A percentile compares a stretch with the other conserved stretches of the same genome.
Evolutionary conservation across 2,888 invertebrate genomes (phyloP).

Genomic region (Phaedon cochleariae): DNA sequence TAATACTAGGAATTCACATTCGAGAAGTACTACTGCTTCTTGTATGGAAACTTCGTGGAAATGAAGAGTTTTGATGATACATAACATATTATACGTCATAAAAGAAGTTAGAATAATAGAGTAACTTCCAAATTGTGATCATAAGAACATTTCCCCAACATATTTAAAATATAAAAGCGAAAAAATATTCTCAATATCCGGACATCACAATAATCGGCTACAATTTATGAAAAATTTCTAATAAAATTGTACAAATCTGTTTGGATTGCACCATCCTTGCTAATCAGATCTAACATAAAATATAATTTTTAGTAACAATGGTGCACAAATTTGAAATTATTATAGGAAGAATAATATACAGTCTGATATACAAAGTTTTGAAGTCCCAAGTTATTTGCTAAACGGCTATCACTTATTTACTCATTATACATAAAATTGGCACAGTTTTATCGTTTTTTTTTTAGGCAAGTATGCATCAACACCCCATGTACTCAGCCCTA

Average conservation of each 20-base stretch:
- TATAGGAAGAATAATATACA: conserved; percentile 13
- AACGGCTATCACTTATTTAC: conserved; percentile 25
- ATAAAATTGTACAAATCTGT: neutral
- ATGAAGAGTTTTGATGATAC: conserved; percentile 34
- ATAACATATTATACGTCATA: conserved; percentile 36
- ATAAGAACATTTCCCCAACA: too few species aligned
- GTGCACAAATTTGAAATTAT: neutral
- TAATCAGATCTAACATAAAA: neutral
- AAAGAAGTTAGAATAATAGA: neutral
- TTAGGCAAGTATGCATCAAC: conserved; percentile 2
- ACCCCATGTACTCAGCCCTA: neutral
- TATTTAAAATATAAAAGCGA: neutral
- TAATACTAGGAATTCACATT: conserved; percentile 16
- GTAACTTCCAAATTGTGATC: too few species aligned
- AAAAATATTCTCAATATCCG: conserved; percentile 2
- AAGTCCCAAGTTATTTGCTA: conserved; percentile 14
- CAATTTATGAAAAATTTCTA: too few species aligned
- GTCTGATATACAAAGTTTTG: conserved; percentile 15
- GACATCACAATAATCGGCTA: neutral
- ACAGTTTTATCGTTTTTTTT: conserved; percentile 29
- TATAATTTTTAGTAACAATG: neutral
- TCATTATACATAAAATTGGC: conserved; percentile 31
- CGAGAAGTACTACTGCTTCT: conserved; percentile 27
- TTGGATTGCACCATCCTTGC: neutral
- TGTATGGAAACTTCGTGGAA: conserved; percentile 30